Evolutionary conservation across 2,797 vertebrate genomes (phyloP).

Genomic region (Sebastes vulpes): DNA sequence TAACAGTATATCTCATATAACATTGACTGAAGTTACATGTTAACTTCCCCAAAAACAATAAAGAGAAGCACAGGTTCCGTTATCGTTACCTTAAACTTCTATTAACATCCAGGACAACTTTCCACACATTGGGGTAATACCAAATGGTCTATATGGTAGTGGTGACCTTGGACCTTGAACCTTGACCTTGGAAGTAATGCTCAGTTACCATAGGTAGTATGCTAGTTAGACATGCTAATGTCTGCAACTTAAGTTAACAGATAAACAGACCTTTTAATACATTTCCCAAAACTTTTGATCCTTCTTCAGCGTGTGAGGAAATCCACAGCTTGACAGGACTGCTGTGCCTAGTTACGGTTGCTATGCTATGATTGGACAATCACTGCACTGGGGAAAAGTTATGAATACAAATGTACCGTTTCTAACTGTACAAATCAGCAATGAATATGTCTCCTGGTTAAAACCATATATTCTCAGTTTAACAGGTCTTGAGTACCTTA

Average conservation of each 20-base stretch:
- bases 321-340: not conserved
- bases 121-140: not conserved
- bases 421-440: not conserved
- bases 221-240: not conserved
- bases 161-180: no score
- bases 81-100: not conserved
- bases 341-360: not conserved
- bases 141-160: not conserved
- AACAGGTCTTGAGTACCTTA: not conserved
- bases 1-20: not conserved
- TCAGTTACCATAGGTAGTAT: not conserved
- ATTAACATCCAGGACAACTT: not conserved
- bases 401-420: not conserved
- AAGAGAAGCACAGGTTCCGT: not conserved
- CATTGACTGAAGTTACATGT: not conserved
- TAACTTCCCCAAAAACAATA: not conserved
- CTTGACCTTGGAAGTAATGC: not conserved
- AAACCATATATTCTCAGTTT: not conserved
- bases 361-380: not conserved
- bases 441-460: not conserved
- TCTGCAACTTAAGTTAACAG: not conserved
- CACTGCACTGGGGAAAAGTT: not conserved
- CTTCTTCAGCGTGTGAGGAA: not conserved
- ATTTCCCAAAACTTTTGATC: not conserved
- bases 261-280: no score